These are phyloP conservation scores for Epinotia brunnichana DNA, from an alignment of 2,888 invertebrate species.

Conservation along the genomic window DNA sequence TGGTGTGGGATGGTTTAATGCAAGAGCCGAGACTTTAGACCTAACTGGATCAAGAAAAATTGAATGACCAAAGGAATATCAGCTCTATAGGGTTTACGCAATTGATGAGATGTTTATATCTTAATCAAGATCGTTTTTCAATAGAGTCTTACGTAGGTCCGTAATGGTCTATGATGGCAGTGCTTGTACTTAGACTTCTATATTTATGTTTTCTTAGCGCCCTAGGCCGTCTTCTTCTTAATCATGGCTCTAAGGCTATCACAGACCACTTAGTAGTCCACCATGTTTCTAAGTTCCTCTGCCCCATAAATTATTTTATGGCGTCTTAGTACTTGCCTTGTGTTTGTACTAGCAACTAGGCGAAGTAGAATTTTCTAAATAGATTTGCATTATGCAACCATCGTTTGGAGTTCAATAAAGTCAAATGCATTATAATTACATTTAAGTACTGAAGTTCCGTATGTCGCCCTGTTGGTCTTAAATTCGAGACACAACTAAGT, in stretches of 20 bases:
- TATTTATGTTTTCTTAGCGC: neutral
- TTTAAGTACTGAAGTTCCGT: neutral
- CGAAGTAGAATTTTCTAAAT: conserved; percentile 1
- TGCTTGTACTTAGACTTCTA: neutral
- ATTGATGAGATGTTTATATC: neutral
- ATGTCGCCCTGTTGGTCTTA: neutral
- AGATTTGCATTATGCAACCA: neutral
- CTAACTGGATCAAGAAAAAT: neutral
- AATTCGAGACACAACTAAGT: neutral
- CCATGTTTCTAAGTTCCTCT: neutral
- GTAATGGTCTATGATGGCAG: neutral
- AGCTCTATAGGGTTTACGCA: neutral
- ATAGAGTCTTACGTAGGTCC: neutral
- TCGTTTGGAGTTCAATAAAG: neutral
- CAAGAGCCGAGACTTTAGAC: neutral
- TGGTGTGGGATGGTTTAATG: neutral
- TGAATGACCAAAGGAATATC: neutral
- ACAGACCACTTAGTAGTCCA: conserved; percentile 1
- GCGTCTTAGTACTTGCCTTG: neutral
- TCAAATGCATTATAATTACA: neutral
- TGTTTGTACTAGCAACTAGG: neutral
- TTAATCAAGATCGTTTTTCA: neutral
- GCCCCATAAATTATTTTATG: neutral
- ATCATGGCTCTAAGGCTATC: neutral
- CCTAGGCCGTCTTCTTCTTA: neutral